A percentile compares a stretch with the other conserved stretches of the same genome.
Conservation (phyloP, 2,113 vertebrate species). For the Scopus umbretta region DNA sequence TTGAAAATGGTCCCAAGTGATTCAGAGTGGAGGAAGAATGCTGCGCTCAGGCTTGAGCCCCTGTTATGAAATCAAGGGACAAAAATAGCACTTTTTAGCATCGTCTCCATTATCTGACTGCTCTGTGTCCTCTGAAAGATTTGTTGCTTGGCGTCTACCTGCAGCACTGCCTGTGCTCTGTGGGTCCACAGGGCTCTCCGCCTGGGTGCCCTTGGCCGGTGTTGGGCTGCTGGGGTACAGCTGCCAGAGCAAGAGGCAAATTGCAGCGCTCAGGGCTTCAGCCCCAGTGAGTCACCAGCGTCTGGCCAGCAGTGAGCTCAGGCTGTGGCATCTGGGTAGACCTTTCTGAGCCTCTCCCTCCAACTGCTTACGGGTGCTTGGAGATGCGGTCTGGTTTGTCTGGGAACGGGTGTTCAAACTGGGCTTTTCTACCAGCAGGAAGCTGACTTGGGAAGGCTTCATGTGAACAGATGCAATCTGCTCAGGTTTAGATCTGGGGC, state of each 20-base stretch:
- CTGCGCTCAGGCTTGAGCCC: not conserved
- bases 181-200: not conserved
- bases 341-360: not conserved
- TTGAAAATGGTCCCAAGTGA: not conserved
- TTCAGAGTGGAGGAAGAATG: not conserved
- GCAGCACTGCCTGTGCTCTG: not conserved
- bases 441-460: not conserved
- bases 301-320: not conserved
- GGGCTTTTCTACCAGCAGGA: not conserved
- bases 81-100: not conserved
- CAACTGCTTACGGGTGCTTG: rapidly evolving
- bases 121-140: not conserved
- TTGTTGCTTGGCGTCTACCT: not conserved
- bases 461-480: not conserved
- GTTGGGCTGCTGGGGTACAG: not conserved
- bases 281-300: not conserved
- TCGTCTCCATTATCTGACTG: not conserved
- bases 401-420: not conserved
- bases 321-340: not conserved
- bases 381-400: not conserved
- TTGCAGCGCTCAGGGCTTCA: not conserved
- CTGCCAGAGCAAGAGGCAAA: not conserved
- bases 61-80: not conserved
- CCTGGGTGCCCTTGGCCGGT: not conserved
- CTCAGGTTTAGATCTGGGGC: not conserved